Percentiles rank a stretch among this genome's conserved stretches.
These are phyloP conservation scores for Anolis sagrei DNA, from an alignment of 2,113 vertebrate genomes.

Conservation along the genomic window DNA sequence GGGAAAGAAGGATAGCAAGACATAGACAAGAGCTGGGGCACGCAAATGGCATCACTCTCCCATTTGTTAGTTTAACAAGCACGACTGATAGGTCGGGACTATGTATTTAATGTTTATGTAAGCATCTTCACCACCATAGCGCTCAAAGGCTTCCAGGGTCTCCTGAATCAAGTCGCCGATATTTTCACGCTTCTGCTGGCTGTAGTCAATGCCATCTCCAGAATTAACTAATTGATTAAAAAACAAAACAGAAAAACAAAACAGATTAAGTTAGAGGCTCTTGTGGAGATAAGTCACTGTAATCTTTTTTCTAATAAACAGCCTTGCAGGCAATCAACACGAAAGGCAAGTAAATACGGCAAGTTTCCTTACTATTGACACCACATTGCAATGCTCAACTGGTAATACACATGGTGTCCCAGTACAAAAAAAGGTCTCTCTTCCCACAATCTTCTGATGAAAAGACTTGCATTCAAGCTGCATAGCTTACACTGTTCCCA, in stretches of 20 bases:
- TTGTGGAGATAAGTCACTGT: background rate
- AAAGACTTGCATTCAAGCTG: background rate
- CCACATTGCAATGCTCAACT: background rate
- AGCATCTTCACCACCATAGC: constrained; percentile 86
- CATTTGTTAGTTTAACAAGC: constrained; percentile 78
- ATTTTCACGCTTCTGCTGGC: constrained; percentile 91
- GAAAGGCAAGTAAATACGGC: background rate
- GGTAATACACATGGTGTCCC: background rate
- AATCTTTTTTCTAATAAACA: background rate
- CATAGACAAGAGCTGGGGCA: constrained; percentile 43
- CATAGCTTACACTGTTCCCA: background rate
- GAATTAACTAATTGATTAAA: constrained; percentile 83
- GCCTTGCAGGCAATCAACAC: background rate
- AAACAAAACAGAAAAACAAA: constrained; percentile 40
- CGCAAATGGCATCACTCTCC: constrained; percentile 44
- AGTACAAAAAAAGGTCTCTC: background rate
- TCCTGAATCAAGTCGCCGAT: constrained; percentile 92
- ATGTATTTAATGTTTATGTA: constrained; percentile 98
- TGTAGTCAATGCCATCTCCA: constrained; percentile 90
- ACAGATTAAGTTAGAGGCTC: constrained; percentile 41
- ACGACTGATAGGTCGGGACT: constrained; percentile 94
- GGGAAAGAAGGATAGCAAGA: constrained; percentile 68
- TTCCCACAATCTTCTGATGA: background rate
- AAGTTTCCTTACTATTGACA: background rate
- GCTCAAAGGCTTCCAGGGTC: constrained; percentile 91